Base-by-base conservation (phyloP, 2,113 vertebrate genomes). In the Ascaphus truei region DNA sequence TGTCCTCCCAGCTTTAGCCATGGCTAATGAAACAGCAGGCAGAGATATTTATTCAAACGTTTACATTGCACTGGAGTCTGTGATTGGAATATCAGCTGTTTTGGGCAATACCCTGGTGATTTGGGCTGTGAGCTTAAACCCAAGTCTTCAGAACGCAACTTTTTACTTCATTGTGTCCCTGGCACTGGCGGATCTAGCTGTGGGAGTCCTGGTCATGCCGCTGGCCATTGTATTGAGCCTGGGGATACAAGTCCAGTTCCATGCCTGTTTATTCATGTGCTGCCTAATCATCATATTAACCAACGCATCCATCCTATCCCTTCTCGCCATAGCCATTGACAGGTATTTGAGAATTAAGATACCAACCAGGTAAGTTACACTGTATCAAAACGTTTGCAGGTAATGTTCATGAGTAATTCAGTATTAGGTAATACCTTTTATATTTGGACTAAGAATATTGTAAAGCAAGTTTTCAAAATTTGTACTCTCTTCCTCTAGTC, bases 271-370 rank as follows among this genome's bases (percentile, higher is more conserved):
- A 0, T 85, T 93, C 34, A 63, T 92, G 74, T 85, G 89, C 82
- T 98, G 93, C 30, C 31, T 92, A 23, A 6, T 94, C 43, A 25
- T 94, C 53, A 41, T 90, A 27, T 82, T 93, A 51, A 90, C 84
- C 0, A 82, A 84, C 0, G 92, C 91, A 1, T 96, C 95, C 27
- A 85, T 94, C 62, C 75, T 93, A 72, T 89, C 84, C 37, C 82
- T 98, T 9, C 60, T 83, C 39, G 93, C 93, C 65, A 94, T 96
- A 4, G 89, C 95, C 0, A 59, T 95, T 55, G 95, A 96, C 77
- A 84, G 93, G 11, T 96, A 82, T 80, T 86, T 97, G 55, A 79
- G 92, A 0, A 91, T 95, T 18, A 88, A 78, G 72, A 74, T 92
- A 37, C 93, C 83, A 0, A 69, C 83, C 77, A 86, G 86, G 90